phyloP scores from a whole-genome alignment of 2,888 invertebrate species.

The Drosophila mettleri region DNA sequence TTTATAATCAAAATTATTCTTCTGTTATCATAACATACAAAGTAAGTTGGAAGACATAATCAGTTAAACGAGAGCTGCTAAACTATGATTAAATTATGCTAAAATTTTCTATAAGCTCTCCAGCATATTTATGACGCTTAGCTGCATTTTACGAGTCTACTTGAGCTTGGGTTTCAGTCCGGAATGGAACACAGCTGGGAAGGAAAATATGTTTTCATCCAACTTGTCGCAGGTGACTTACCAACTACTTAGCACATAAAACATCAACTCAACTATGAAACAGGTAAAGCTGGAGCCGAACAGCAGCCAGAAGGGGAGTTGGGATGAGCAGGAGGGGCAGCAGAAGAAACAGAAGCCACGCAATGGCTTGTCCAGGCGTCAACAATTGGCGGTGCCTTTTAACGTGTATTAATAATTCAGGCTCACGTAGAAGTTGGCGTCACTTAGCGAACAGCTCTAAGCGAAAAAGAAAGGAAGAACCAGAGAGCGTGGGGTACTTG shows the following conservation, averaged over 20 bases:
- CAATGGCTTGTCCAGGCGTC: conserved; percentile 55
- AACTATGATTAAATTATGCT: not conserved
- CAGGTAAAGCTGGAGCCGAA: conserved; percentile 6
- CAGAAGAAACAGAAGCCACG: not conserved
- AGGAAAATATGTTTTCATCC: conserved; percentile 64
- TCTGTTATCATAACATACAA: not conserved
- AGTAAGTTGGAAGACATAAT: not conserved
- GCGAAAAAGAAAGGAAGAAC: not conserved
- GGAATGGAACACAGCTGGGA: not conserved
- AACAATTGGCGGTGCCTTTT: conserved; percentile 78
- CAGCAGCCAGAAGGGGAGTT: not conserved
- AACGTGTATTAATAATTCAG: conserved; percentile 83
- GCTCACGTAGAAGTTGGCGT: conserved; percentile 79
- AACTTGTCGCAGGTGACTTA: conserved; percentile 83
- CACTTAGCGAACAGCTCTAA: conserved; percentile 58
- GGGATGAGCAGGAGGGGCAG: not conserved
- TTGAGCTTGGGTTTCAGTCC: conserved; percentile 15
- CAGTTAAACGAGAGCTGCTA: not conserved
- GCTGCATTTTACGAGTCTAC: conserved; percentile 4
- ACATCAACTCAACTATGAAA: conserved; percentile 71
- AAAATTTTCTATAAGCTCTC: not conserved
- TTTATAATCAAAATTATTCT: no score
- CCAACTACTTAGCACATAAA: conserved; percentile 78
- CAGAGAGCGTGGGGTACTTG: conserved; percentile 10
- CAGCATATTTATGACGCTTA: not conserved